These are phyloP conservation scores for Cryptops parisi DNA, from an alignment of 2,888 invertebrate species.

Conservation along the genomic window DNA sequence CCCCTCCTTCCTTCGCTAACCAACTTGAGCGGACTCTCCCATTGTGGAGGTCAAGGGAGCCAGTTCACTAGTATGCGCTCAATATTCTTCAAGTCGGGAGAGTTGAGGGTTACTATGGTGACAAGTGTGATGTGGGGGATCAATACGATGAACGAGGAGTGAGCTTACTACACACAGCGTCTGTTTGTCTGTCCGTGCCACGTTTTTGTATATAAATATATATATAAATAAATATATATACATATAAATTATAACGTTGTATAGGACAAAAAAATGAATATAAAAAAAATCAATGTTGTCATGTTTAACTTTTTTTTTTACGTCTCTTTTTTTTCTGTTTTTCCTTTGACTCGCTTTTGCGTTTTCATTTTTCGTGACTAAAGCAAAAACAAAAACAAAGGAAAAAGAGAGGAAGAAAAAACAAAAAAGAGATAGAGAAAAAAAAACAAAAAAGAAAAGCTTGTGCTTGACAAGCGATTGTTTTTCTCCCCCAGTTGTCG, in stretches of 20 bases:
- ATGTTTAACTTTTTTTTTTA: neutral
- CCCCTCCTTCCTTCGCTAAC: neutral
- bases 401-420: too few species aligned
- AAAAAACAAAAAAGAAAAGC: too few species aligned
- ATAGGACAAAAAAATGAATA: neutral
- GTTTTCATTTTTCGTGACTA: too few species aligned
- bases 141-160: too few species aligned
- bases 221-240: too few species aligned
- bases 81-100: neutral
- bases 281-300: neutral
- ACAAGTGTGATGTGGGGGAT: neutral
- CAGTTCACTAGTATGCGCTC: neutral
- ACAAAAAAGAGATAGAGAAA: too few species aligned
- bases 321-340: too few species aligned
- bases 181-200: neutral
- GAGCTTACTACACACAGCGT: neutral
- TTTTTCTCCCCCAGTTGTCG: too few species aligned
- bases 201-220: too few species aligned
- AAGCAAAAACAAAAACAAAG: too few species aligned
- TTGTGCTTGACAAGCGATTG: too few species aligned
- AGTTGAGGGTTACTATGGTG: neutral
- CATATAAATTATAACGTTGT: neutral
- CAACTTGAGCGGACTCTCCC: neutral
- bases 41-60: neutral
- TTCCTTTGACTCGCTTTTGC: too few species aligned